Base-by-base conservation (phyloP, 2,113 vertebrate species). In the Vimba vimba region DNA sequence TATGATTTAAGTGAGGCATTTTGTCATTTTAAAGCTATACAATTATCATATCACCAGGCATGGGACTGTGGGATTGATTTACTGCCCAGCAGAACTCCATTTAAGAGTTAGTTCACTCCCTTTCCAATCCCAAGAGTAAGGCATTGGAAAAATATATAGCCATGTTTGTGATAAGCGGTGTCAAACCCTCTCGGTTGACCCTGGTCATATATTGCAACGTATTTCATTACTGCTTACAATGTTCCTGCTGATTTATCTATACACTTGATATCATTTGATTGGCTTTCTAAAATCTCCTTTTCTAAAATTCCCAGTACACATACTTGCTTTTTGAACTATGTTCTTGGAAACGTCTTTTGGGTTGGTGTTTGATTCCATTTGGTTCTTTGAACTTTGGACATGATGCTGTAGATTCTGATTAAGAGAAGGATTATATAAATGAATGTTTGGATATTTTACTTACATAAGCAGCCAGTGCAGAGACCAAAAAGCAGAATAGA, bases 401-500 rank as follows among this genome's bases (percentile, higher is more conserved):
- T 57, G 19, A 57, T 57, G 55, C 19, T 55, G n/a, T 17, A 9
- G 3, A 76, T 19, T 47, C 50, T 47, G 19, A 21, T 15, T 43
- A 12, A 39, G 12, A 57, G 19, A 57, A 21, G 3, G 21, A 62
- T 79, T 6, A 43, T 13, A 8, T 3, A 39, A 43, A 59, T n/a
- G 11, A 43, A 43, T 21, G 21, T 43, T 80, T 19, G 77, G 11
- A 19, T 2, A 39, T 60, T 86, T 50, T 89, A 95, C 94, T 94
- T 88, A 95, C 94, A 90, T 91, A 87, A 9, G 88, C 66, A 47
- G 90, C 68, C 88, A 93, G 88, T 25, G 90, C 91, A 81, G 89
- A 89, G 89, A 88, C 90, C 91, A 95, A 83, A 39, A 94, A 87
- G 87, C 89, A 92, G 76, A 93, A 21, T 39, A 93, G 83, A 50